These are phyloP conservation scores for Bovichtus diacanthus DNA, from an alignment of 2,797 vertebrate species.

Conservation along the genomic window DNA sequence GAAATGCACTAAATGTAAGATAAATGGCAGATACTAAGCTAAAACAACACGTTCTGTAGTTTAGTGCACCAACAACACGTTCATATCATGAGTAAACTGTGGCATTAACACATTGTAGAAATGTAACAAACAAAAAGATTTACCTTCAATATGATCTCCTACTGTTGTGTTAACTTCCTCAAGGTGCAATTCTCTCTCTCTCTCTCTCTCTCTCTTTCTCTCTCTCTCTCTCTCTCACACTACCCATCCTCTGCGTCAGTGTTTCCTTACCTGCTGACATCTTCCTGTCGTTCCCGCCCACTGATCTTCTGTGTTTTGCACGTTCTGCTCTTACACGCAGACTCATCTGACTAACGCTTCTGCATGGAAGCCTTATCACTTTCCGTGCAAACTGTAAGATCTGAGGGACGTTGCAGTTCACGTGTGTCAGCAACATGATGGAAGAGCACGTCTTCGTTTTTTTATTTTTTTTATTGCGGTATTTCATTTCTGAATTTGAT, in stretches of 20 bases:
- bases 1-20: background rate
- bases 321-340: background rate
- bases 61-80: no score
- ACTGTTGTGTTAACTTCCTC: slow-evolving; percentile 39
- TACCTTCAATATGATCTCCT: slow-evolving; percentile 54
- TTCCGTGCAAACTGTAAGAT: slow-evolving; percentile 51
- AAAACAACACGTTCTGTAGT: background rate
- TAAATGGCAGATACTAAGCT: background rate
- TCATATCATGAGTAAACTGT: background rate
- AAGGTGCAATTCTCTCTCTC: slow-evolving; percentile 55
- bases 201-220: slow-evolving; percentile 12
- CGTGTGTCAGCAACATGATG: background rate
- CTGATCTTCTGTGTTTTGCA: slow-evolving; percentile 28
- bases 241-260: slow-evolving; percentile 67
- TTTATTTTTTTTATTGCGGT: no score
- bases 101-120: background rate
- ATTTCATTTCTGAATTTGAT: slow-evolving; percentile 9
- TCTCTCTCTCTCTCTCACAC: slow-evolving; percentile 33
- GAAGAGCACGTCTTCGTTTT: background rate
- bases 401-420: slow-evolving; percentile 14
- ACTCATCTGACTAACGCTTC: slow-evolving; percentile 42
- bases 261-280: slow-evolving; percentile 78
- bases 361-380: slow-evolving; percentile 44
- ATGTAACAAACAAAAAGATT: background rate
- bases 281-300: slow-evolving; percentile 68